Evolutionary conservation across 2,888 invertebrate species (phyloP).

Genomic region (Synergus laeviventris): DNA sequence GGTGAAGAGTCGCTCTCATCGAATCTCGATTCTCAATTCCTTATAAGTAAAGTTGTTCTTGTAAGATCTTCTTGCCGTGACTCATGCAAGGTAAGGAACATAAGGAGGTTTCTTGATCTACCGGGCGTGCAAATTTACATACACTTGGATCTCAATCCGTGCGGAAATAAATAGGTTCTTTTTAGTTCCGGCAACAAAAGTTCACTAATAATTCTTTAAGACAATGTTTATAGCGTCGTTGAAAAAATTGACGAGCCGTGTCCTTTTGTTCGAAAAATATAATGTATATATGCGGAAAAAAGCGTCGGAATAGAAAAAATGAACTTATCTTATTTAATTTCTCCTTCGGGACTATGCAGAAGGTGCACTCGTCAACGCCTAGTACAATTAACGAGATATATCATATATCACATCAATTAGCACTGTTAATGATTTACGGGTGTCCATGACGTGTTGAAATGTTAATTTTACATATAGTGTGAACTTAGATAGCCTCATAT

Average conservation of each 20-base stretch:
- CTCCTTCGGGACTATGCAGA: not conserved
- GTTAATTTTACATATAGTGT: not conserved
- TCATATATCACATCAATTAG: not conserved
- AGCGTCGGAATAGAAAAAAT: not conserved
- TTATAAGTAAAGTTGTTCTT: not conserved
- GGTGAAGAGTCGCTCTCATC: not conserved
- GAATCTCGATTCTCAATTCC: constrained; percentile 2
- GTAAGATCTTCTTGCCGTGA: not conserved
- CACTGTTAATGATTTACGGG: not conserved
- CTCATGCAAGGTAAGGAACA: not conserved
- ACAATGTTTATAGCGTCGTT: not conserved
- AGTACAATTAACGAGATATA: not conserved
- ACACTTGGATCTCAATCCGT: constrained; percentile 12
- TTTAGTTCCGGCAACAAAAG: constrained; percentile 20
- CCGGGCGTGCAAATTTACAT: constrained; percentile 13
- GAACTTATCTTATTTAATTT: not conserved
- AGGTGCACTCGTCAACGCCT: not conserved
- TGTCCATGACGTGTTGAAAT: not conserved
- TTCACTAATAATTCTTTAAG: not conserved
- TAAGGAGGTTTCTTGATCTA: not conserved
- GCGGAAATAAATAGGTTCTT: constrained; percentile 25
- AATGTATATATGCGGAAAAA: not conserved
- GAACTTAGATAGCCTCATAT: not conserved
- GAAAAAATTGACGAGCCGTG: not conserved
- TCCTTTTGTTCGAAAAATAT: not conserved